Evolutionary conservation across 2,797 vertebrate genomes (phyloP).

Genomic region (Paedocypris micromegethes): DNA sequence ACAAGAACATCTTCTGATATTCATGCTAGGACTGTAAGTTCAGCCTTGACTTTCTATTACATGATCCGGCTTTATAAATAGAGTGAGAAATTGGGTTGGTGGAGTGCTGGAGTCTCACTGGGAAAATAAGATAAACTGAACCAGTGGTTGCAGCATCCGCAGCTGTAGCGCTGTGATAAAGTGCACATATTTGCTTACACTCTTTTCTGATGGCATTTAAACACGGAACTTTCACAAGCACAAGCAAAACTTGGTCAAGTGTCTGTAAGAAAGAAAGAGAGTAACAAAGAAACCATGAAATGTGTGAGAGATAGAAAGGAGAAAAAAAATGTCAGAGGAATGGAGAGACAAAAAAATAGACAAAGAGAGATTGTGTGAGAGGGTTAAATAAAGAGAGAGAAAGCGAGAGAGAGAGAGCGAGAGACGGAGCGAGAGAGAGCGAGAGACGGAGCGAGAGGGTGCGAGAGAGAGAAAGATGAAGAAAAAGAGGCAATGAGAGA

Average conservation of each 20-base stretch:
- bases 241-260: not conserved
- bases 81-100: conserved; percentile 5
- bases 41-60: not conserved
- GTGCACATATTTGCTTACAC: conserved; percentile 2
- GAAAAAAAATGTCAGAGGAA: conserved; percentile 4
- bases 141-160: not conserved
- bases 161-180: not conserved
- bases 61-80: conserved; percentile 15
- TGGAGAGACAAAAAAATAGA: not conserved
- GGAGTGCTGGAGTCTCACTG: conserved; percentile 2
- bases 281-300: not conserved
- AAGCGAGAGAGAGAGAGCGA: too few species aligned
- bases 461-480: too few species aligned
- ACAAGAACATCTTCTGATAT: conserved; percentile 1
- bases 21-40: not conserved
- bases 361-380: too few species aligned
- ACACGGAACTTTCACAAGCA: not conserved
- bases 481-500: too few species aligned
- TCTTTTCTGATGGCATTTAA: conserved; percentile 8
- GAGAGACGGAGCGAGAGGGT: too few species aligned
- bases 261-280: conserved; percentile 1
- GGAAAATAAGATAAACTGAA: conserved; percentile 17
- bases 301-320: not conserved
- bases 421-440: too few species aligned
- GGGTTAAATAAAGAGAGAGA: too few species aligned